Base-by-base conservation (phyloP, 2,797 vertebrate genomes). In the Botia kubotai region DNA sequence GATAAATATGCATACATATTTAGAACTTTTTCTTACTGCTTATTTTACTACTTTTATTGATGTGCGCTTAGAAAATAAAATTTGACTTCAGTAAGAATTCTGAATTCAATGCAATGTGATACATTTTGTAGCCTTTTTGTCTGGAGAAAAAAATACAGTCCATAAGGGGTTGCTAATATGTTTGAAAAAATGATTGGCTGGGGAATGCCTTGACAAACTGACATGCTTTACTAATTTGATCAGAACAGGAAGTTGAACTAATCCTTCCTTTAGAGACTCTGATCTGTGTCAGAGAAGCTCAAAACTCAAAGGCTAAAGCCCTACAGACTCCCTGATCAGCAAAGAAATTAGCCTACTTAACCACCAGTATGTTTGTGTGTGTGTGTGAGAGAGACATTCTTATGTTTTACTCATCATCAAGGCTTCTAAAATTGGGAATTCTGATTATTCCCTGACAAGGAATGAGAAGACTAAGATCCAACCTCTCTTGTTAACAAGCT, bases 271-370 rank as follows among this genome's bases (percentile, higher is more conserved):
- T 39, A 67, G 58, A 83, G 86, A 86, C 17, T 79, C 87, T 84
- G 83, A 91, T 92, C 87, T 91, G 88, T 91, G 91, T 92, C 91
- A 89, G 86, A 89, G 90, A 86, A 90, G 91, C 89, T 90, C 77
- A 19, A 63, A 71, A 53, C 78, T 62, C 78, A 77, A 53, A 55
- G 2, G 52, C 65, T 77, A 7, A 78, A 88, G 86, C 85, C 67
- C 83, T 83, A 78, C 77, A 83, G 92, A 93, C 89, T 93, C 92
- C 92, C 92, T 87, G 80, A 91, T 93, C 91, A 91, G 92, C 91
- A 92, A 89, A 91, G 91, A 94, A 92, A 94, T 94, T 91, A 94
- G 86, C 90, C 92, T 89, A 93, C 87, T 93, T 93, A 88, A 65
- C 80, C 85, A 53, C 57, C 71, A 80, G 82, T 5, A 66, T 52